Conservation (phyloP, 2,797 vertebrate genomes). For the Ispidina lecontei region DNA sequence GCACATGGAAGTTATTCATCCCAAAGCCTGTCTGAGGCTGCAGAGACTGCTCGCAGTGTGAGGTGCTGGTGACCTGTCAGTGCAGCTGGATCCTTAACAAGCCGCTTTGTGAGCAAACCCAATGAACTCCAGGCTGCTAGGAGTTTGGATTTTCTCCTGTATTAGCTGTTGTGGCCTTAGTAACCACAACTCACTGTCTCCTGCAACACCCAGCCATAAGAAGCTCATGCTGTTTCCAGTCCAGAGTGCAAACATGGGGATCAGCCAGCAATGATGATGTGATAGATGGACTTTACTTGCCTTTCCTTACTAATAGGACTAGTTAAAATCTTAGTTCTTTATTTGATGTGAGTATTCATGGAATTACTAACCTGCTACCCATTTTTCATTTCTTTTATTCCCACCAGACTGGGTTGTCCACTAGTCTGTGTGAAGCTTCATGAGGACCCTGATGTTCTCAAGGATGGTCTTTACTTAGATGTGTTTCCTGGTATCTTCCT, state of each 20-base stretch:
- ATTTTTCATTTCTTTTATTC: background rate
- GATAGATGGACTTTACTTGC: background rate
- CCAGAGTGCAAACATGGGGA: background rate
- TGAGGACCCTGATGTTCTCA: background rate
- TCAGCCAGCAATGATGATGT: background rate
- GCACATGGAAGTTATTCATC: background rate
- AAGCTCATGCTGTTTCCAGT: background rate
- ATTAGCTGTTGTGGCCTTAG: background rate
- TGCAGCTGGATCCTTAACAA: background rate
- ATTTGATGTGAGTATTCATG: background rate
- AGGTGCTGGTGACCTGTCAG: background rate
- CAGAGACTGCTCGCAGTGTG: background rate
- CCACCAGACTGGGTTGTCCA: background rate
- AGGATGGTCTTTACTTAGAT: background rate
- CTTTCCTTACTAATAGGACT: background rate
- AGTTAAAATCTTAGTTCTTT: background rate
- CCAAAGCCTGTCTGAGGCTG: background rate
- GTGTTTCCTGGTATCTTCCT: background rate
- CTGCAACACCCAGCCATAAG: background rate
- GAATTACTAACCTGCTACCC: background rate
- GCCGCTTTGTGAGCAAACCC: background rate
- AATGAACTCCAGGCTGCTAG: background rate
- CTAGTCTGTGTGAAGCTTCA: background rate
- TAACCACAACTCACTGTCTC: background rate
- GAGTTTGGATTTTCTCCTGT: background rate